Conservation (phyloP, 2,888 invertebrate genomes). For the Clepsis dumicolana region DNA sequence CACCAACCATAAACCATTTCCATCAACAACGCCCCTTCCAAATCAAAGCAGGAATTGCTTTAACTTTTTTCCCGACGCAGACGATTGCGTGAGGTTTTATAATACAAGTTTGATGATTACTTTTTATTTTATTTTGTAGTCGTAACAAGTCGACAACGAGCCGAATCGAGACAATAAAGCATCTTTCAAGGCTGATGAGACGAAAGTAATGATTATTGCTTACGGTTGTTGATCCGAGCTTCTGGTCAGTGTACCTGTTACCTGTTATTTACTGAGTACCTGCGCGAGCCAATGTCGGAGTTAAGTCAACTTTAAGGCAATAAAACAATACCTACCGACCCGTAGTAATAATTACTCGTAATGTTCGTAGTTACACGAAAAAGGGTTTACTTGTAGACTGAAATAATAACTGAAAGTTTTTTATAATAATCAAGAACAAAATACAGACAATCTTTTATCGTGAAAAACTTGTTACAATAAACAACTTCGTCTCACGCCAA, state of each 20-base stretch:
- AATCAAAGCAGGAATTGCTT: slow-evolving; percentile 64
- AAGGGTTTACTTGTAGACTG: background rate
- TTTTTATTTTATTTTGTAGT: slow-evolving; percentile 70
- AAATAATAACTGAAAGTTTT: background rate
- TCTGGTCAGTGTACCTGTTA: slow-evolving; percentile 62
- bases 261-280: slow-evolving; percentile 63
- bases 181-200: slow-evolving; percentile 81
- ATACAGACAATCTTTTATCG: slow-evolving; percentile 1
- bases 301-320: slow-evolving; percentile 15
- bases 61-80: slow-evolving; percentile 61
- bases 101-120: slow-evolving; percentile 77
- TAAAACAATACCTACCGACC: background rate
- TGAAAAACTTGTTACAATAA: slow-evolving; percentile 1
- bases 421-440: background rate
- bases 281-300: background rate
- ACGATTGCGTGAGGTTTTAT: slow-evolving; percentile 75
- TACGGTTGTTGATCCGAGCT: slow-evolving; percentile 77
- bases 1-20: slow-evolving; percentile 44
- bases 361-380: background rate
- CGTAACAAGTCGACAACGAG: slow-evolving; percentile 83
- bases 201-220: slow-evolving; percentile 81
- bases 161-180: slow-evolving; percentile 81
- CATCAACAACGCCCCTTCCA: slow-evolving; percentile 54
- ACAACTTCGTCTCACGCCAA: slow-evolving; percentile 32
- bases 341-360: background rate